Base-by-base conservation (phyloP, 2,113 vertebrate genomes). In the Illadopsis cleaveri region DNA sequence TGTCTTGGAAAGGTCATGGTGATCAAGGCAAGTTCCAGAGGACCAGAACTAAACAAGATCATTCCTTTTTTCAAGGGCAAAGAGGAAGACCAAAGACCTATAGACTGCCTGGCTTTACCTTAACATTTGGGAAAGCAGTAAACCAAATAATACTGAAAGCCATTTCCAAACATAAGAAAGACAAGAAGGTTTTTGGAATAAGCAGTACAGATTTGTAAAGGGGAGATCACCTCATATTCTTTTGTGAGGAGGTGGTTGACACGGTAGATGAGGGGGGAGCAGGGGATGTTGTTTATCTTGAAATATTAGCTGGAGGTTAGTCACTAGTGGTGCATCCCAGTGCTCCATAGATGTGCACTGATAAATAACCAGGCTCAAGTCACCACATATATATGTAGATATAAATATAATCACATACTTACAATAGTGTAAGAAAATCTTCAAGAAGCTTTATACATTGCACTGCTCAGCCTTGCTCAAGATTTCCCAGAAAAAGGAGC, bases 11-110 rank as follows among this genome's bases (percentile, higher is more conserved):
- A 91, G n/a, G 8, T 66, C 57, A 66, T 35, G 16, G 22, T 13
- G 24, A 54, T 58, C 15, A 38, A 51, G 14, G 4, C 19, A 73
- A 45, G 60, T 25, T 53, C 35, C n/a, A 73, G 30, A 86, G 20
- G 22, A 68, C 12, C 37, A 62, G 16, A 71, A 44, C 5, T 42
- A 80, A 75, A 5, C 8, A 51, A 38, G 0, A 0, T 19, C 35
- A 37, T 24, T 77, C 35, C 3, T 37, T 54, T 88, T 35, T 68
- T 42, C 82, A 70, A 42, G 18, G 30, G 10, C 19, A 53, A 64
- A 30, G 25, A 45, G 15, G 12, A 81, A 40, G 35, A 88, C 33
- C 40, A 54, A 21, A 11, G 33, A 56, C 62, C 30, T 76, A 51
- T 28, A 66, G 28, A 4, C 48, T 62, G 7, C 10, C 45, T 30